Base-by-base conservation (phyloP, 1,140 invertebrate species). In the Pomphorhynchus laevis region DNA sequence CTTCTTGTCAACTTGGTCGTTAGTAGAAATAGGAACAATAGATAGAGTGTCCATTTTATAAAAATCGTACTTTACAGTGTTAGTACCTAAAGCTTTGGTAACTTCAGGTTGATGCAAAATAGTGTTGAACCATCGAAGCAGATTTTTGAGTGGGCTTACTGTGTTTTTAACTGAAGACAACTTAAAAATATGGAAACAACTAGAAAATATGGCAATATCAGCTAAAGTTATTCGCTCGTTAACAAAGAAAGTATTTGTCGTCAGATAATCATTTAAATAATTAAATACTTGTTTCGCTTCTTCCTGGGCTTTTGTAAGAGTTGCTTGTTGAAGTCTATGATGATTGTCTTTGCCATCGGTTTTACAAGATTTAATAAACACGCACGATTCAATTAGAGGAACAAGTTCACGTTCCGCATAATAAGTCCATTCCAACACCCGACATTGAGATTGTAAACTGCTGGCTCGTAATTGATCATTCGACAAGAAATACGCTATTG, bases 51-150 rank as follows among this genome's bases (percentile, higher is more conserved):
- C n/a, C n/a, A n/a, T n/a, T n/a, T n/a, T n/a, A n/a, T n/a, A n/a
- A n/a, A n/a, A n/a, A n/a, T n/a, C n/a, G n/a, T n/a, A n/a, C n/a
- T n/a, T n/a, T n/a, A n/a, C n/a, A n/a, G n/a, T n/a, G n/a, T n/a
- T n/a, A n/a, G n/a, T n/a, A 46, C 75, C 75, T 47, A 84, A 54
- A 17, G 91, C 74, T 47, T 65, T 63, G 53, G 71, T 68, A 27
- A 84, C 71, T 51, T 74, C 58, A 12, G 71, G 69, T 58, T 95
- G 84, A 55, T 84, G 73, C 34, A 84, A 59, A 24, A 93, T 59
- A 8, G 82, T 95, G 34, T 62, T 64, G 59, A 93, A 95, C 82
- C 82, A 98, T 51, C 80, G 65, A 54, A 71, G n/a, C n/a, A n/a
- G n/a, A n/a, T n/a, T n/a, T n/a, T 57, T 58, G 49, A 67, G 80